A percentile compares a stretch with the other conserved stretches of the same genome.
These are phyloP conservation scores for Musca vetustissima DNA, from an alignment of 1,140 invertebrate genomes.

Conservation along the genomic window DNA sequence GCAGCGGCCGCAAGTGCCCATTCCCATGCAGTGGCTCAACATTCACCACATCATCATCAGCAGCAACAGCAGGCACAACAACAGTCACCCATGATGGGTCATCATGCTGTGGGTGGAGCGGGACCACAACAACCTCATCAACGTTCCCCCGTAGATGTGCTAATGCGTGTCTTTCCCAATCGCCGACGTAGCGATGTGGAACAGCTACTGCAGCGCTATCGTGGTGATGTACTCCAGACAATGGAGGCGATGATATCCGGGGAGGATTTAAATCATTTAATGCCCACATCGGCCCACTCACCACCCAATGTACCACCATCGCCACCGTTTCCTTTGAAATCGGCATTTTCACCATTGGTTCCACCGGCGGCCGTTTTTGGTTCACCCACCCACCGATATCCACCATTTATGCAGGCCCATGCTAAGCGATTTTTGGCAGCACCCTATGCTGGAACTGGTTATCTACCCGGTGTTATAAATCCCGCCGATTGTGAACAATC, in stretches of 20 bases:
- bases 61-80: slow-evolving; percentile 51
- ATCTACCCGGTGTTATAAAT: slow-evolving; percentile 75
- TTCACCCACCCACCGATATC: slow-evolving; percentile 55
- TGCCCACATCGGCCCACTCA: slow-evolving; percentile 31
- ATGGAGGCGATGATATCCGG: slow-evolving; percentile 85
- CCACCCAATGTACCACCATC: slow-evolving; percentile 49
- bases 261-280: slow-evolving; percentile 55
- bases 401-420: slow-evolving; percentile 57
- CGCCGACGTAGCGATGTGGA: slow-evolving; percentile 82
- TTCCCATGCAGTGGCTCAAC: slow-evolving; percentile 42
- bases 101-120: slow-evolving; percentile 25
- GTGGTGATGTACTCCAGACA: slow-evolving; percentile 85
- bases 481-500: slow-evolving; percentile 59
- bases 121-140: slow-evolving; percentile 53
- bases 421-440: slow-evolving; percentile 74
- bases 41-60: slow-evolving; percentile 38
- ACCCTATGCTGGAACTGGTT: slow-evolving; percentile 80
- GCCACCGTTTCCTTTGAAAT: slow-evolving; percentile 61
- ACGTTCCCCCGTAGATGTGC: slow-evolving; percentile 72
- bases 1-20: slow-evolving; percentile 44
- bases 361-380: slow-evolving; percentile 60
- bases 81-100: slow-evolving; percentile 37
- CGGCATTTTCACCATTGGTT: slow-evolving; percentile 72
- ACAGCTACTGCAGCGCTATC: slow-evolving; percentile 72
- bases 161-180: slow-evolving; percentile 80